phyloP scores from a whole-genome alignment of 2,888 invertebrate species.

The Morinoia aosen region DNA sequence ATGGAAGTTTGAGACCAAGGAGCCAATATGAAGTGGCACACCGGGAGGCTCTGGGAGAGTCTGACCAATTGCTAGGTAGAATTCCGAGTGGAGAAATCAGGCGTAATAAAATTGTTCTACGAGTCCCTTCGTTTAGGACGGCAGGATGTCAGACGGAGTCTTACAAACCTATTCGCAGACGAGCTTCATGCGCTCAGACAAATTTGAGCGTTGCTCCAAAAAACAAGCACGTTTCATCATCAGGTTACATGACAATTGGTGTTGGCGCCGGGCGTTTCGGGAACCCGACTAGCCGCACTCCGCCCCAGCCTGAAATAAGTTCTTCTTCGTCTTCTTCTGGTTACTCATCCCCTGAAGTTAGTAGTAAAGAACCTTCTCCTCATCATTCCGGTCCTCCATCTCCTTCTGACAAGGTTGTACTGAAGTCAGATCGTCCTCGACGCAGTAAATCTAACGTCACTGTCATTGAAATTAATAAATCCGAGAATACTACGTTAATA shows the following conservation, averaged over 20 bases:
- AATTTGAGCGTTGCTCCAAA: slow-evolving; percentile 59
- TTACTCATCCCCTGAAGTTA: slow-evolving; percentile 66
- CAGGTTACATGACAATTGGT: slow-evolving; percentile 9
- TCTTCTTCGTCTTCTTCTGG: slow-evolving; percentile 66
- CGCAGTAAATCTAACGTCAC: slow-evolving; percentile 62
- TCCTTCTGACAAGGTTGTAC: slow-evolving; percentile 56
- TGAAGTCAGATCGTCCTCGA: slow-evolving; percentile 55
- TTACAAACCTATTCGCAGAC: slow-evolving; percentile 61
- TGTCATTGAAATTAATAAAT: slow-evolving; percentile 65
- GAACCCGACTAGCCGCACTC: background rate
- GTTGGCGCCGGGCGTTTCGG: background rate
- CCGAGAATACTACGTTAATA: slow-evolving; percentile 49
- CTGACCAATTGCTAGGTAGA: slow-evolving; percentile 59
- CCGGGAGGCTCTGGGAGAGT: slow-evolving; percentile 63
- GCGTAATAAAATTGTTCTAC: slow-evolving; percentile 65
- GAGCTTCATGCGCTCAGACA: slow-evolving; percentile 65
- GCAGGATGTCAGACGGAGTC: slow-evolving; percentile 66
- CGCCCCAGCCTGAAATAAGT: background rate
- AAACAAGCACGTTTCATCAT: slow-evolving; percentile 16
- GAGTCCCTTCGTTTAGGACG: slow-evolving; percentile 67
- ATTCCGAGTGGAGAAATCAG: slow-evolving; percentile 63
- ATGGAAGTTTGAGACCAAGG: background rate
- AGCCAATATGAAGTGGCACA: slow-evolving; percentile 65
- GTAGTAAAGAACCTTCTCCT: slow-evolving; percentile 65
- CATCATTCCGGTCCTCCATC: slow-evolving; percentile 67